Conservation (phyloP, 1,140 invertebrate genomes). For the Tetramorium alpestre region DNA sequence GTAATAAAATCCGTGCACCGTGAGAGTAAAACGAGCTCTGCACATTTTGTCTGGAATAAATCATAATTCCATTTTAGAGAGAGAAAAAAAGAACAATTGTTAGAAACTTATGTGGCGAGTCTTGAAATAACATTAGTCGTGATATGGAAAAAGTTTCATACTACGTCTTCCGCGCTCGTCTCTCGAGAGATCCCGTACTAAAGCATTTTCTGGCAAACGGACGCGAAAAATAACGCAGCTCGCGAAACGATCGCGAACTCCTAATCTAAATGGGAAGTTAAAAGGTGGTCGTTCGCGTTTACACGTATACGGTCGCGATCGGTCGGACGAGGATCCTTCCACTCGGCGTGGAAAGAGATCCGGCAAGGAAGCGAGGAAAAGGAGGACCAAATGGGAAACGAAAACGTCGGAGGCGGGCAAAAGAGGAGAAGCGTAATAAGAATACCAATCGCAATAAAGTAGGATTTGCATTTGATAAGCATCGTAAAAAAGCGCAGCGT, state of each 20-base stretch:
- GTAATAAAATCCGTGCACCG: constrained; percentile 5
- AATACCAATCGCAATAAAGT: constrained; percentile 84
- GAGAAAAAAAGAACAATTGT: neutral
- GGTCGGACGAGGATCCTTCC: constrained; percentile 73
- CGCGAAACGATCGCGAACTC: neutral
- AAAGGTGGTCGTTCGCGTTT: constrained; percentile 63
- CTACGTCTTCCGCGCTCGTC: constrained; percentile 11
- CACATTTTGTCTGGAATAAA: neutral
- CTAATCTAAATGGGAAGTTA: constrained; percentile 76
- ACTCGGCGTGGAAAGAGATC: constrained; percentile 1
- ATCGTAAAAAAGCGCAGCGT: constrained; percentile 80
- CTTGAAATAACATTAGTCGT: constrained; percentile 57
- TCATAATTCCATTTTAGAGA: neutral
- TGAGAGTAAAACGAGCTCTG: neutral
- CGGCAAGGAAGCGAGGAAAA: neutral
- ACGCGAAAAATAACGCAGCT: constrained; percentile 61
- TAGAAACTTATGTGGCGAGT: constrained; percentile 4
- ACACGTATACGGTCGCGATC: constrained; percentile 24
- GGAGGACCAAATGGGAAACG: neutral
- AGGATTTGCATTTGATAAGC: constrained; percentile 84
- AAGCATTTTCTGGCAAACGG: constrained; percentile 31
- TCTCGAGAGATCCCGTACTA: neutral
- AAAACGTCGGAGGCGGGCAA: constrained; percentile 14
- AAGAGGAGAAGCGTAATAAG: constrained; percentile 78
- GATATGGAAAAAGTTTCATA: constrained; percentile 35